Percentiles rank a stretch among this genome's conserved stretches.
Conservation (phyloP, 1,140 invertebrate genomes). For the Anthonomus grandis region DNA sequence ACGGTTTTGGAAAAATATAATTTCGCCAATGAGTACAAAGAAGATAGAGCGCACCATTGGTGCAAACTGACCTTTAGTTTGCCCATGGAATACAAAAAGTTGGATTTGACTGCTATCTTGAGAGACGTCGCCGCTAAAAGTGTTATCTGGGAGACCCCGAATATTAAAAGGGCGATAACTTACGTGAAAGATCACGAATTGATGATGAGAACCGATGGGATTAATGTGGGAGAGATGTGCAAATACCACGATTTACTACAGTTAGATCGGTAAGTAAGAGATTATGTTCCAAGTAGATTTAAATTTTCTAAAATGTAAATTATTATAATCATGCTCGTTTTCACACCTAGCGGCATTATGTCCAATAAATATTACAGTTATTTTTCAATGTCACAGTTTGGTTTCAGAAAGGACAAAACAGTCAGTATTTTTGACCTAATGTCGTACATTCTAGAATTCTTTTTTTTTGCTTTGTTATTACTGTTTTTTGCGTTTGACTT, state of each 20-base stretch:
- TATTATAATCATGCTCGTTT: no score
- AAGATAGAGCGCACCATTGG: constrained; percentile 72
- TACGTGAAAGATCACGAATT: constrained; percentile 58
- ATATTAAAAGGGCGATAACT: constrained; percentile 80
- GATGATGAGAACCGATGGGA: constrained; percentile 88
- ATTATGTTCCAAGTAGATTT: background rate
- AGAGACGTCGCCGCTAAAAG: constrained; percentile 68
- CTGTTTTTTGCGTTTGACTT: no score
- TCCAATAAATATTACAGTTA: no score
- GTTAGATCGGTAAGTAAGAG: constrained; percentile 44
- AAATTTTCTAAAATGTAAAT: no score
- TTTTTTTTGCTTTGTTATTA: no score
- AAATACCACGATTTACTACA: constrained; percentile 27
- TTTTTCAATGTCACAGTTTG: no score
- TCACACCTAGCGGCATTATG: no score
- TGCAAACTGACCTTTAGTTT: constrained; percentile 67
- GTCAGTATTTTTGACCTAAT: no score
- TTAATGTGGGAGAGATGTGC: constrained; percentile 69
- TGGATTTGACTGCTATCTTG: constrained; percentile 78
- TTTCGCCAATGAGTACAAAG: constrained; percentile 66
- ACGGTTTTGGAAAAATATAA: constrained; percentile 49
- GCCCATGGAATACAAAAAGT: constrained; percentile 60
- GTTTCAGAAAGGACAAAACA: no score
- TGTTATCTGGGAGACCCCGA: constrained; percentile 75
- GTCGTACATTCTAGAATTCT: no score